Conservation (phyloP, 2,113 vertebrate species). For the Piaya cayana region DNA sequence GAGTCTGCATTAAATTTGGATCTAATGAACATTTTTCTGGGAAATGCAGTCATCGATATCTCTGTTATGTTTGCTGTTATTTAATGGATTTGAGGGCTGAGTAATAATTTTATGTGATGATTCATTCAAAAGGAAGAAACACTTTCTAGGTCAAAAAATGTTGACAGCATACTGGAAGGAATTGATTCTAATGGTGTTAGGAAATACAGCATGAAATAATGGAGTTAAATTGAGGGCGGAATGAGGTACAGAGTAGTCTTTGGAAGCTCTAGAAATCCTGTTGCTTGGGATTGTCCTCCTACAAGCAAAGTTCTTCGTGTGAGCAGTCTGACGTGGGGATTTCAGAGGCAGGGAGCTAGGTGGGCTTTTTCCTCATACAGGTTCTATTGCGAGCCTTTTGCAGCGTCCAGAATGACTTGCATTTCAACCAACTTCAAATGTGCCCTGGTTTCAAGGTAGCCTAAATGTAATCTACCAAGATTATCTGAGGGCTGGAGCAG, state of each 20-base stretch:
- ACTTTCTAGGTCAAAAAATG: not conserved
- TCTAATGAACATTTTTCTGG: not conserved
- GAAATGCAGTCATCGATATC: not conserved
- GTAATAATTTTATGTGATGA: not conserved
- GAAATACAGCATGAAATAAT: not conserved
- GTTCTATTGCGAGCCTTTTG: not conserved
- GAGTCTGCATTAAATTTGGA: rapidly evolving
- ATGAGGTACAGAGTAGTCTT: not conserved
- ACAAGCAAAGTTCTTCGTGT: rapidly evolving
- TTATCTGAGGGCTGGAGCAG: too few relatives aligned
- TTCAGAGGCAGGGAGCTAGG: not conserved
- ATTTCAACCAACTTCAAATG: rapidly evolving
- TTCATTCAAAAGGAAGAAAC: not conserved
- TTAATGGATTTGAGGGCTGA: not conserved
- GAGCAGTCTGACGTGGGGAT: rapidly evolving
- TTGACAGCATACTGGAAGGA: not conserved
- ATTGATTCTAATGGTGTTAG: not conserved
- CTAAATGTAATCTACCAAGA: too few relatives aligned
- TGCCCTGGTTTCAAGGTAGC: not conserved
- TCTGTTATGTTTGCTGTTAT: not conserved
- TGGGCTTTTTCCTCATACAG: rapidly evolving
- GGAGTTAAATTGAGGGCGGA: not conserved
- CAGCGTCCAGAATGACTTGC: rapidly evolving
- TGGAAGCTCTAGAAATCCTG: not conserved
- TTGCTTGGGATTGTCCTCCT: not conserved